Conservation (phyloP, 2,113 vertebrate species). For the Morone chrysops region DNA sequence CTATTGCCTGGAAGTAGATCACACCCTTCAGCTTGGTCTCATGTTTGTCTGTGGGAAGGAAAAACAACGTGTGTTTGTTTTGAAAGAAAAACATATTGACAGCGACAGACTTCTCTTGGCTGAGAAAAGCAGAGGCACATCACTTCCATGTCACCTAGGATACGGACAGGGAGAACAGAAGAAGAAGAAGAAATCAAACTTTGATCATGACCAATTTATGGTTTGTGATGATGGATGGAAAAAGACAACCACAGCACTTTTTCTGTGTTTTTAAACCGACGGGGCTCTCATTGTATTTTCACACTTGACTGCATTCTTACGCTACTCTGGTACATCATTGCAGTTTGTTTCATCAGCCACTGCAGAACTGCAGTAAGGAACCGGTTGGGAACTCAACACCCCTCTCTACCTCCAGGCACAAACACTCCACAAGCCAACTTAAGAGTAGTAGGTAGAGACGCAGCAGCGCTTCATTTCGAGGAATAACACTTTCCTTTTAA, state of each 20-base stretch:
- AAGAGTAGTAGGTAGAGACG: constrained; percentile 71
- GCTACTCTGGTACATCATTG: constrained; percentile 78
- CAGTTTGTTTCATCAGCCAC: constrained; percentile 87
- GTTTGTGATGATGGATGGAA: constrained; percentile 71
- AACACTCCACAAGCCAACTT: constrained; percentile 77
- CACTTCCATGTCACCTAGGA: constrained; percentile 12
- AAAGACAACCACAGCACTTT: constrained; percentile 79
- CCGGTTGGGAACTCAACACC: constrained; percentile 79
- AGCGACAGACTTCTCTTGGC: not conserved
- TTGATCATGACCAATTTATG: constrained; percentile 65
- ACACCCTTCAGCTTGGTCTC: constrained; percentile 98
- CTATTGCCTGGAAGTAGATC: constrained; percentile 99
- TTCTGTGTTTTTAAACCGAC: constrained; percentile 55
- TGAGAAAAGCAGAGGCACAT: not conserved
- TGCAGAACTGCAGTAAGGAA: constrained; percentile 83
- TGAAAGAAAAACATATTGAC: constrained; percentile 6
- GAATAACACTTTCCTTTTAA: constrained; percentile 73
- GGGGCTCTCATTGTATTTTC: constrained; percentile 74
- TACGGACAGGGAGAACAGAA: not conserved
- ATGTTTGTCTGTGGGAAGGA: constrained; percentile 89
- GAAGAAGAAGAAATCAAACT: constrained; percentile 37
- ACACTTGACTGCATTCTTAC: constrained; percentile 77
- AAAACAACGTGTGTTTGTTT: constrained; percentile 4
- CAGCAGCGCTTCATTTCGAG: constrained; percentile 75
- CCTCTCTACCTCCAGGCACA: constrained; percentile 81